Conservation (phyloP, 2,888 invertebrate species). For the Thymelicus lineola region DNA sequence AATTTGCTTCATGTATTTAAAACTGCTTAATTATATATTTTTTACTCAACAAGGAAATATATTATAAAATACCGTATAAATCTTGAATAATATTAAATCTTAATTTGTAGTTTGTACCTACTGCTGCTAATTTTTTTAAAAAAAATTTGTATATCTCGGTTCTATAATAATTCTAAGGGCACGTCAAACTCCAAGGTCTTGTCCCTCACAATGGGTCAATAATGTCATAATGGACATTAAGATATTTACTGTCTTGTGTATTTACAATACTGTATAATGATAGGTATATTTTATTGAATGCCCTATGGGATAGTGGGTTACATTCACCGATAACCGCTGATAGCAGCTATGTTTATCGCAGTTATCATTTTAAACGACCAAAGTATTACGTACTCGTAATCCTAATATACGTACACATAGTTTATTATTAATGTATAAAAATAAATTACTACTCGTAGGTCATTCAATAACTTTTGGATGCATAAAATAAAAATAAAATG, state of each 20-base stretch:
- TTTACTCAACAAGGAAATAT: too few species aligned
- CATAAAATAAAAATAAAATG: too few species aligned
- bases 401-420: too few species aligned
- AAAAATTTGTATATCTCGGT: not conserved
- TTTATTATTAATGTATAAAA: too few species aligned
- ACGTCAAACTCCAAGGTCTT: conserved; percentile 1
- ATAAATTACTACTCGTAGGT: too few species aligned
- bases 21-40: too few species aligned
- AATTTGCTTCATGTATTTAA: too few species aligned
- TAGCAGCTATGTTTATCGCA: conserved; percentile 7
- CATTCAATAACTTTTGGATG: too few species aligned
- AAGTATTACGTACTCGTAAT: not conserved
- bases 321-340: conserved; percentile 12
- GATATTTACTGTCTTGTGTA: not conserved
- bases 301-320: not conserved
- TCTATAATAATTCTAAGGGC: not conserved
- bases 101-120: too few species aligned
- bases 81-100: too few species aligned
- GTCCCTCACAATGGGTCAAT: not conserved
- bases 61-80: too few species aligned
- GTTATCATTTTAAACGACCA: conserved; percentile 12
- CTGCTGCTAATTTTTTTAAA: not conserved
- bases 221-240: not conserved
- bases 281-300: not conserved
- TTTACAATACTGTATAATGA: not conserved